Percentiles rank a stretch among this genome's conserved stretches.
Evolutionary conservation across 2,113 vertebrate genomes (phyloP).

Genomic region (Apteryx owenii): DNA sequence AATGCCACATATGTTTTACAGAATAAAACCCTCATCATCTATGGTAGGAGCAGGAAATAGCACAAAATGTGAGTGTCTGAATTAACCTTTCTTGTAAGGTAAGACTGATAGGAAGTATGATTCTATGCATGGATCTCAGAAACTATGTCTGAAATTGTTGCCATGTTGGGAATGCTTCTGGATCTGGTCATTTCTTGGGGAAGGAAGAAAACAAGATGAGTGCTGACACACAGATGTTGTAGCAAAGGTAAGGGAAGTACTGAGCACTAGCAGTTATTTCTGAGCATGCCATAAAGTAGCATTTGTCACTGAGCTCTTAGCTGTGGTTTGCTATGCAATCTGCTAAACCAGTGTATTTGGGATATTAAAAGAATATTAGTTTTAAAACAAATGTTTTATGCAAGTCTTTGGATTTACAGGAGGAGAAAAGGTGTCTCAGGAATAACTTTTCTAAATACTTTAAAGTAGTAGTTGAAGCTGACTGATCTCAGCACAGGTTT

Average conservation of each 20-base stretch:
- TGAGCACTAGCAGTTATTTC: background rate
- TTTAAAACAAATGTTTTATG: background rate
- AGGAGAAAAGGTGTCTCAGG: background rate
- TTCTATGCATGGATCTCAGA: background rate
- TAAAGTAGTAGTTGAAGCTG: background rate
- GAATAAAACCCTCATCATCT: background rate
- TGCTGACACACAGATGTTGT: background rate
- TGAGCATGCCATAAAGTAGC: background rate
- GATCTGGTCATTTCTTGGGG: background rate
- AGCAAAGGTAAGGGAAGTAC: background rate
- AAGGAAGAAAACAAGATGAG: background rate
- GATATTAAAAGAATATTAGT: background rate
- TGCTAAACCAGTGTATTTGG: background rate
- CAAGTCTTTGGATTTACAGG: background rate
- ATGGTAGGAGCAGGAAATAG: background rate
- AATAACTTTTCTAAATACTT: background rate
- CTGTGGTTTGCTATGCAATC: background rate
- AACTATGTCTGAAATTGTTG: background rate
- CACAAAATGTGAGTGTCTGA: background rate
- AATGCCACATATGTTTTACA: background rate
- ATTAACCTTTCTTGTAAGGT: background rate
- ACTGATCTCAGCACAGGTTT: background rate
- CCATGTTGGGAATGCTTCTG: background rate
- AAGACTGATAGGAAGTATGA: background rate
- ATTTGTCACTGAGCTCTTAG: background rate